Evolutionary conservation across 2,888 invertebrate genomes (phyloP).

Genomic region (Tinea trinotella): DNA sequence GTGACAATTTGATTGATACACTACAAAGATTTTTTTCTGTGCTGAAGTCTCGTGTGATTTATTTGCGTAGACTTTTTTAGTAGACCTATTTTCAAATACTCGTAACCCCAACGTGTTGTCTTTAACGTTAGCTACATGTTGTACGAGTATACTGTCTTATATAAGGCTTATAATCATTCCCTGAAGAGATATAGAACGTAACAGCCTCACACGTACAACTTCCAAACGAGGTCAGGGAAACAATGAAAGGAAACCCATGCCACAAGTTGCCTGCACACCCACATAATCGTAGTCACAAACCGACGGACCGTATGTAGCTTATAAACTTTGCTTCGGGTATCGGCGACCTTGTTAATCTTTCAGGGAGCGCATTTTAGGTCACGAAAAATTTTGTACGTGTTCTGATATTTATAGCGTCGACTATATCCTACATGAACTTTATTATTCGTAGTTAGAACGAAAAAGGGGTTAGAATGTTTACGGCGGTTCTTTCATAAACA

Average conservation of each 20-base stretch:
- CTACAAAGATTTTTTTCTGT: too few species aligned
- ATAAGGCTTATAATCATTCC: too few species aligned
- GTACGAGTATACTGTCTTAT: too few species aligned
- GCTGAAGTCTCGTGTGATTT: too few species aligned
- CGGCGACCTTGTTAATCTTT: conserved; percentile 45
- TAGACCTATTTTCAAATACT: too few species aligned
- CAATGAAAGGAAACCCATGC: background rate
- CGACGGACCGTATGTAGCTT: conserved; percentile 34
- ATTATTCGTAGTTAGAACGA: conserved; percentile 5
- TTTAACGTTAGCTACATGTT: too few species aligned
- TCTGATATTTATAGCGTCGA: conserved; percentile 10
- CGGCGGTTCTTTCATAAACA: conserved; percentile 11
- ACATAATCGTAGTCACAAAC: conserved; percentile 11
- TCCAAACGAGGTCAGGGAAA: background rate
- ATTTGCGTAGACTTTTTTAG: too few species aligned
- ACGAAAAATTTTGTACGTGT: conserved; percentile 30
- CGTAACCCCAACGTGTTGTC: too few species aligned
- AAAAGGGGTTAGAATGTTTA: conserved; percentile 4
- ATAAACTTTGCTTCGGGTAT: conserved; percentile 34
- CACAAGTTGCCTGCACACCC: background rate
- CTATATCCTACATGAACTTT: background rate
- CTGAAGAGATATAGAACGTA: background rate
- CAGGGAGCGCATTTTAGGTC: conserved; percentile 43
- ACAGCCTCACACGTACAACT: background rate
- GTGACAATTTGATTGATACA: too few species aligned